A percentile compares a stretch with the other conserved stretches of the same genome.
Conservation (phyloP, 2,888 invertebrate genomes). For the Lasioglossum zephyrum region DNA sequence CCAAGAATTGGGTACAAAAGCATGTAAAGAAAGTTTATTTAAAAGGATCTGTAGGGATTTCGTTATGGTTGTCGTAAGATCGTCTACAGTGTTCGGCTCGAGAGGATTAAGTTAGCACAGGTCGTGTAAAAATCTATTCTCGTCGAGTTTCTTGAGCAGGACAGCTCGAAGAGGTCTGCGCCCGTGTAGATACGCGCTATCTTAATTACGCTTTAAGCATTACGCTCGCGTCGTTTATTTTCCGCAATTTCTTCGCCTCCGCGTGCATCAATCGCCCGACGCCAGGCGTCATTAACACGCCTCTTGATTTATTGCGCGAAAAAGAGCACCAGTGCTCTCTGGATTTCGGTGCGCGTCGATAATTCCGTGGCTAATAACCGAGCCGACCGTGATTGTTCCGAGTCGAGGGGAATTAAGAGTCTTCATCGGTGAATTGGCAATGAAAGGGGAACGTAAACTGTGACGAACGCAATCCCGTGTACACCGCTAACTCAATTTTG, state of each 20-base stretch:
- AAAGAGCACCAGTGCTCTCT: constrained; percentile 36
- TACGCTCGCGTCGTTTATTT: constrained; percentile 47
- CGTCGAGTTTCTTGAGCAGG: background rate
- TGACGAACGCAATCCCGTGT: background rate
- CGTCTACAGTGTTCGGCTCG: background rate
- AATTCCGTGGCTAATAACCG: constrained; percentile 55
- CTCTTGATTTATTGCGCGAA: constrained; percentile 61
- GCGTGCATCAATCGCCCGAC: constrained; percentile 48
- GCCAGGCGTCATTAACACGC: constrained; percentile 58
- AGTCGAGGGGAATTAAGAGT: constrained; percentile 14
- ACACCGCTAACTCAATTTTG: background rate
- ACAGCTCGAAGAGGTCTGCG: background rate
- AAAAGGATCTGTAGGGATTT: background rate
- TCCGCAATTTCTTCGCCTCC: constrained; percentile 37
- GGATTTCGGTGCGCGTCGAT: constrained; percentile 53
- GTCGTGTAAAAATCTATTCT: background rate
- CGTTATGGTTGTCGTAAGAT: background rate
- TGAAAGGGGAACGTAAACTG: constrained; percentile 15
- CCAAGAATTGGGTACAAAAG: background rate
- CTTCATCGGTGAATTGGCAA: constrained; percentile 1
- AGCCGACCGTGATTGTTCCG: constrained; percentile 17
- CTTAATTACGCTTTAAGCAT: constrained; percentile 44
- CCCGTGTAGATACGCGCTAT: constrained; percentile 17
- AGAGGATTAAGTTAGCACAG: background rate
- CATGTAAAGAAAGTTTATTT: background rate